phyloP scores from a whole-genome alignment of 1,140 invertebrate genomes.

The Laodelphax striatellus region DNA sequence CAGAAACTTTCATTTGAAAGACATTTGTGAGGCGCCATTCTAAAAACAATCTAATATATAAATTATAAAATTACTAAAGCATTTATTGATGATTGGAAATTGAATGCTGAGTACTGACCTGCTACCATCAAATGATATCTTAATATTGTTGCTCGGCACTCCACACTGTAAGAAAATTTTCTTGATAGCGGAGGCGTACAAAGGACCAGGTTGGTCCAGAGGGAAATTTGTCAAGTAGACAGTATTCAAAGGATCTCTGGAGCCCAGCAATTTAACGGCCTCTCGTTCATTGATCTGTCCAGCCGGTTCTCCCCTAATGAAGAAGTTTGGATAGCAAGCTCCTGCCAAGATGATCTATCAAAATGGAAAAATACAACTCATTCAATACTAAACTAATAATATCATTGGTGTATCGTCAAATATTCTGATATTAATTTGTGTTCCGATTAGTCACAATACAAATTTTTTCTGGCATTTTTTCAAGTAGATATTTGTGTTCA shows the following conservation, averaged over 20 bases:
- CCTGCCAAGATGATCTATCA: slow-evolving; percentile 56
- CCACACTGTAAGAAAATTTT: slow-evolving; percentile 34
- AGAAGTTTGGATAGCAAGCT: slow-evolving; percentile 89
- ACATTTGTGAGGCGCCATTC: too few species aligned
- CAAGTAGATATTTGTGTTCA: too few species aligned
- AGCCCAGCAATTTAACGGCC: slow-evolving; percentile 47
- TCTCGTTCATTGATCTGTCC: slow-evolving; percentile 43
- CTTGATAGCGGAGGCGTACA: slow-evolving; percentile 52
- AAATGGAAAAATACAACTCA: background rate
- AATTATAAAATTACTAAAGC: too few species aligned
- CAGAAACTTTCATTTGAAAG: too few species aligned
- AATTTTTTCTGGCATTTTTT: too few species aligned
- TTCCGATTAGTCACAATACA: too few species aligned
- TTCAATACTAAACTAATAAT: background rate
- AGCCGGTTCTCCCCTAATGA: slow-evolving; percentile 38
- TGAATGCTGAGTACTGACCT: slow-evolving; percentile 25
- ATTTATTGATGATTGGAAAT: too few species aligned
- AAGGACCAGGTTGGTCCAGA: slow-evolving; percentile 49
- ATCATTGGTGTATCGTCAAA: too few species aligned
- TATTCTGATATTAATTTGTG: too few species aligned
- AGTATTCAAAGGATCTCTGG: slow-evolving; percentile 60
- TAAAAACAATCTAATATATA: too few species aligned
- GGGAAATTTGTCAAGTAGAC: slow-evolving; percentile 63
- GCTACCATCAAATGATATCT: slow-evolving; percentile 48
- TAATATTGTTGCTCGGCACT: slow-evolving; percentile 34